phyloP scores from a whole-genome alignment of 2,113 vertebrate species.

The Coptodon bakossiorum region DNA sequence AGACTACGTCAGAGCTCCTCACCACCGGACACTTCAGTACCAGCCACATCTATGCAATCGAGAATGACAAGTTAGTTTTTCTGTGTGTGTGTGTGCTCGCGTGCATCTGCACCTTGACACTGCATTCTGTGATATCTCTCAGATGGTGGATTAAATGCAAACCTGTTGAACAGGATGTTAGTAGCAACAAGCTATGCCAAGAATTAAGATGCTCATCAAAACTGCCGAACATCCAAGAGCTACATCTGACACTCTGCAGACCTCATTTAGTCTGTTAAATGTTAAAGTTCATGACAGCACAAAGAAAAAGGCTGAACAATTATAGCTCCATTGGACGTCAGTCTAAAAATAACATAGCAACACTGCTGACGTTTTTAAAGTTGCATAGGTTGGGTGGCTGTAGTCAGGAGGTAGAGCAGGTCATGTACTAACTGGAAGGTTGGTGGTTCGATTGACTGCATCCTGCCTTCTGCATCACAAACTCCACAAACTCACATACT shows the following conservation, averaged over 20 bases:
- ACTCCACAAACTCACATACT: neutral
- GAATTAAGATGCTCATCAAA: neutral
- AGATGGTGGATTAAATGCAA: fast-evolving
- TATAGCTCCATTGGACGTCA: neutral
- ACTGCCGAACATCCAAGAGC: fast-evolving
- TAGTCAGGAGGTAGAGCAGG: neutral
- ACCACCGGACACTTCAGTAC: slow-evolving; percentile 83
- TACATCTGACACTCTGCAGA: neutral
- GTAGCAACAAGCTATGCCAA: neutral
- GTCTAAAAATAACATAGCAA: neutral
- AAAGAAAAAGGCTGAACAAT: neutral
- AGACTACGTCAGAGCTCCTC: slow-evolving; percentile 75
- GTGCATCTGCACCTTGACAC: neutral
- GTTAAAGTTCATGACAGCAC: neutral
- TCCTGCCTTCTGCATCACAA: neutral
- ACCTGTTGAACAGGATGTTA: neutral
- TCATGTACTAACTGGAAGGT: neutral
- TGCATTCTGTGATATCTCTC: neutral
- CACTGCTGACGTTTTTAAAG: neutral
- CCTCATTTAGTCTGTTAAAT: neutral
- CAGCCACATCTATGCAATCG: slow-evolving; percentile 83
- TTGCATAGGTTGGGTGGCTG: neutral
- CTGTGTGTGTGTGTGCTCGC: neutral
- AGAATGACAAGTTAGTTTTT: slow-evolving; percentile 72
- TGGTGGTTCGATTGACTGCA: neutral